Evolutionary conservation across 2,888 invertebrate species (phyloP), one percentile per base, ranked within the genome.

Genomic region (Netelia melanura): DNA sequence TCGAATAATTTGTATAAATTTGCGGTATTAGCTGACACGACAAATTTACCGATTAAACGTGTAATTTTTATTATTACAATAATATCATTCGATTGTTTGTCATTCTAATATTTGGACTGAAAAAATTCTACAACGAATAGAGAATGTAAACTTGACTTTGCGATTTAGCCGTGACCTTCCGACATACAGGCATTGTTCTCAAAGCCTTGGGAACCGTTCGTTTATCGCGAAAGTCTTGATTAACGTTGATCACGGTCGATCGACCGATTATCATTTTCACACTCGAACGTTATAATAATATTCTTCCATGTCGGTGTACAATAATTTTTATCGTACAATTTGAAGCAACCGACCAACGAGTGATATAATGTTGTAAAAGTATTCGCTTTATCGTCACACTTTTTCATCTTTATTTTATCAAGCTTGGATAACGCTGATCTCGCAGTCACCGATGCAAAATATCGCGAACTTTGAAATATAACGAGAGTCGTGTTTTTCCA

Each of bases 141-240:
- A 25, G n/a, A 62, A 25, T 23, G 25, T 68, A 61, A 68, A 70
- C 48, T 70, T 62, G 44, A 43, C 58, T 30, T 30, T 67, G 17
- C 58, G 48, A 5, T 11, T 52, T 11, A 65, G 56, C 56, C 80
- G 67, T 74, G 80, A 80, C 72, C 67, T 80, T 80, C 43, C n/a
- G 38, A 11, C 44, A 67, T 67, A 61, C 67, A 61, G 56, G 62
- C 17, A 74, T 62, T 72, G 71, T 71, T 72, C 61, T 17, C 5
- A 1, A n/a, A 44, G 65, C 48, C 25, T 43, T 11, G 56, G 14
- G 6, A 68, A 64, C 2, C 14, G 10, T 25, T 1, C 30, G 23
- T 30, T 25, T 30, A 30, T 62, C 30, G 30, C 62, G 30, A 14
- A 62, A 30, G 10, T 48, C 11, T 48, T 48, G 48, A 48, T 14